These are phyloP conservation scores for Sebastes iracundus DNA, from an alignment of 2,797 vertebrate genomes.

Conservation along the genomic window DNA sequence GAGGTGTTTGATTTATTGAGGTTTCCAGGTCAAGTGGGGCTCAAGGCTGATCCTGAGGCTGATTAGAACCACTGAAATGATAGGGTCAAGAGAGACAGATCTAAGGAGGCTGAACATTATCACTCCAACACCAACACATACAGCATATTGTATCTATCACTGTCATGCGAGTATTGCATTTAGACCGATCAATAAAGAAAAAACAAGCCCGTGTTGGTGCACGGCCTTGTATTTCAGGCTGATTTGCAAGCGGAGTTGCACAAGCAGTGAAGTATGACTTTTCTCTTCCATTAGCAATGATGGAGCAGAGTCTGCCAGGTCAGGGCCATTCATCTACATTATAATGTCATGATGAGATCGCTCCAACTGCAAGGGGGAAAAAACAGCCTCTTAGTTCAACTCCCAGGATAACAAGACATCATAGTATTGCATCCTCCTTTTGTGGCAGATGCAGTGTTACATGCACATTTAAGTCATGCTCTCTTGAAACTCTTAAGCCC, in stretches of 20 bases:
- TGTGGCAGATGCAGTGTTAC: slow-evolving; percentile 22
- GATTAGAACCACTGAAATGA: slow-evolving; percentile 25
- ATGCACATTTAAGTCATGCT: neutral
- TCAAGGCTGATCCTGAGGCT: slow-evolving; percentile 43
- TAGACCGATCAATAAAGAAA: slow-evolving; percentile 24
- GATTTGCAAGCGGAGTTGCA: slow-evolving; percentile 59
- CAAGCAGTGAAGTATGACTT: slow-evolving; percentile 66
- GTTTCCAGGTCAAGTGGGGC: slow-evolving; percentile 58
- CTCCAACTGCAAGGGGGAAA: slow-evolving; percentile 41
- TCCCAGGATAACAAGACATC: slow-evolving; percentile 55
- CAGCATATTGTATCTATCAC: neutral
- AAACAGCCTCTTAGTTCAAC: slow-evolving; percentile 38
- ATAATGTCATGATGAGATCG: slow-evolving; percentile 66
- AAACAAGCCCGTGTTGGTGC: slow-evolving; percentile 16
- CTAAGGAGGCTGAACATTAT: neutral
- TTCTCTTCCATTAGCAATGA: slow-evolving; percentile 53
- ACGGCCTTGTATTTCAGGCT: slow-evolving; percentile 36
- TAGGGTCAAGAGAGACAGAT: slow-evolving; percentile 24
- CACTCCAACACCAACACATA: neutral
- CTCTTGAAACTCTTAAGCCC: slow-evolving; percentile 4
- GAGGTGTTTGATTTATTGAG: slow-evolving; percentile 33
- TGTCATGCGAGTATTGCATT: slow-evolving; percentile 18
- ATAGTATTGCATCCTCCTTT: slow-evolving; percentile 43
- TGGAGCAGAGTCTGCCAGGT: slow-evolving; percentile 57
- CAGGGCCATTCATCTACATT: slow-evolving; percentile 64